Base-by-base conservation (phyloP, 2,888 invertebrate species). In the Hyppa rectilinea region DNA sequence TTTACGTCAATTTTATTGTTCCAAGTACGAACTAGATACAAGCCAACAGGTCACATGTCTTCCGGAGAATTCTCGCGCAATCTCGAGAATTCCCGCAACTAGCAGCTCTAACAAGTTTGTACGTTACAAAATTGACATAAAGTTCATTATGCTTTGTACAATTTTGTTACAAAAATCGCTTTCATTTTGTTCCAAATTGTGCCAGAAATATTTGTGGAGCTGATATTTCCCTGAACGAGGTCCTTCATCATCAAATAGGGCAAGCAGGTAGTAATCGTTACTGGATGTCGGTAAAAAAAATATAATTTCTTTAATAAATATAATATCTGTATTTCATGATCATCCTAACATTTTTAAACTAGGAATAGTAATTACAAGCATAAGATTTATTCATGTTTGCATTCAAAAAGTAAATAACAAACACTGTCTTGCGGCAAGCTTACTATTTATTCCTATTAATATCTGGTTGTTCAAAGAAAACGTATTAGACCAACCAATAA, bases 401-500 rank as follows among this genome's bases (percentile, higher is more conserved):
- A 50, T 29, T 20, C 62, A 36, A n/a, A 40, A 53, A 59, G 49
- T 50, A 49, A 78, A 78, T 34, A 72, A 43, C 45, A 49, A 55
- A 63, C 29, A 58, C 29, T 38, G 9, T 40, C 34, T 23, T 50
- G 14, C 23, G 26, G 45, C 26, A 50, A 38, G 36, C 43, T 61
- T 58, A 61, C 50, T 47, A 53, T 52, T 45, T 65, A 76, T 31
- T 38, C 2, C n/a, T 40, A n/a, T 56, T 49, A 45, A 38, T 58
- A 76, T 63, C 47, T 43, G 29, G n/a, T 45, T 26, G 20, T 45
- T 47, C 59, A 66, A 63, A 47, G 61, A 69, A 62, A 80, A 59
- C 36, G 12, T 36, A 59, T 31, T 64, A 62, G 59, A 26, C n/a
- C 36, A 9, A 26, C 29, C 58, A 52, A 53, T 71, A 68, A 61